Conservation (phyloP, 2,888 invertebrate species). For the Ephialtes manifestator region DNA sequence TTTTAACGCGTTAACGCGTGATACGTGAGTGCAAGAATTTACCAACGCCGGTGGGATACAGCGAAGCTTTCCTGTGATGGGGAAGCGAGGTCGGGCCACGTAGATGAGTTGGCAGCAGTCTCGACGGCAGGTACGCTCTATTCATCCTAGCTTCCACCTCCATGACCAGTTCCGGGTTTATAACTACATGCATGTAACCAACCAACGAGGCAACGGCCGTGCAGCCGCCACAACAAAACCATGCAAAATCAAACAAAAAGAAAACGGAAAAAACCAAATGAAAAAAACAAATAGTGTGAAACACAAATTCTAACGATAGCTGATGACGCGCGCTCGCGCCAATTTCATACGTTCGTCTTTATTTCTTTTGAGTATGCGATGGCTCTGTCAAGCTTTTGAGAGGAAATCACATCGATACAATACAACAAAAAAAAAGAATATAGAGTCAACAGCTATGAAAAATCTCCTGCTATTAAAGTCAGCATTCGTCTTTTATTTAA, state of each 20-base stretch:
- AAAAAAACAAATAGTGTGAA: conserved; percentile 43
- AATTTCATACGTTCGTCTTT: conserved; percentile 30
- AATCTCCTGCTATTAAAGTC: too few species aligned
- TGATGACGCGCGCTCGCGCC: conserved; percentile 22
- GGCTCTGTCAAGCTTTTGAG: conserved; percentile 48
- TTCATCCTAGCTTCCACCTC: conserved; percentile 96
- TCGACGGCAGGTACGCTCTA: conserved; percentile 89
- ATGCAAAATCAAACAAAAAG: conserved; percentile 84
- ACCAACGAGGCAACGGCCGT: conserved; percentile 82
- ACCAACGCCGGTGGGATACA: conserved; percentile 84
- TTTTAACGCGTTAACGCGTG: conserved; percentile 24
- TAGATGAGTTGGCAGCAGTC: conserved; percentile 87
- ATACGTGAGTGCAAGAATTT: conserved; percentile 77
- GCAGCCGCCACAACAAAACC: conserved; percentile 84
- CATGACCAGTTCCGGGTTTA: conserved; percentile 95
- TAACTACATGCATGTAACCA: conserved; percentile 89
- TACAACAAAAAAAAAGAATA: conserved; percentile 14
- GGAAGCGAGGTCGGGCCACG: conserved; percentile 81
- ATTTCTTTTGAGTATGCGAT: conserved; percentile 18
- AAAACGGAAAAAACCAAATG: conserved; percentile 79
- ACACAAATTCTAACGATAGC: conserved; percentile 48
- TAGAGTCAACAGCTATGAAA: neutral
- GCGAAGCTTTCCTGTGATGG: conserved; percentile 85
- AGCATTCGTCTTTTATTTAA: neutral
- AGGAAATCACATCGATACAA: conserved; percentile 46